phyloP scores from a whole-genome alignment of 2,113 vertebrate species.

The Lophotis ruficrista region DNA sequence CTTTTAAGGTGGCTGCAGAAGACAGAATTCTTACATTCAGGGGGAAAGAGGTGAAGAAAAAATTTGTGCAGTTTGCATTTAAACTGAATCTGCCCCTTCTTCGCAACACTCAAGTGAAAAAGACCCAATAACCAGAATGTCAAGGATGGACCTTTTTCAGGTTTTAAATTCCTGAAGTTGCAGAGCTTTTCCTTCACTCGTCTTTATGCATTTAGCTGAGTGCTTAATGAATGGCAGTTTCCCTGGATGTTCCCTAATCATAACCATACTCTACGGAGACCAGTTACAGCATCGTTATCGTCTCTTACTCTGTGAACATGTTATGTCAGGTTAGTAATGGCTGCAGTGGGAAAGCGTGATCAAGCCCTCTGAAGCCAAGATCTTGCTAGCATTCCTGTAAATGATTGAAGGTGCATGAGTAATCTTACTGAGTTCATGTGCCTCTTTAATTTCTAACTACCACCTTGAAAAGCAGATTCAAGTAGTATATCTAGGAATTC shows the following conservation, averaged over 20 bases:
- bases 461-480: neutral
- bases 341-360: neutral
- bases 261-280: neutral
- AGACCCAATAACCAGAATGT: neutral
- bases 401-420: neutral
- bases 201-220: neutral
- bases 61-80: neutral
- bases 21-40: neutral
- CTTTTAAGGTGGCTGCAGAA: neutral
- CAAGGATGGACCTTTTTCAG: neutral
- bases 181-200: neutral
- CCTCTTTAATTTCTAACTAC: neutral
- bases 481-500: neutral
- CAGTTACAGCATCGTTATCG: neutral
- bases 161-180: neutral
- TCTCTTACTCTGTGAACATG: neutral
- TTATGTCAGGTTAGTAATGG: conserved; percentile 36
- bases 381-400: conserved; percentile 16
- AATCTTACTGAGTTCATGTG: neutral
- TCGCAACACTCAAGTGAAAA: neutral
- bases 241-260: neutral
- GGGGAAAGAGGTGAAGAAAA: neutral
- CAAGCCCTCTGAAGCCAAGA: neutral
- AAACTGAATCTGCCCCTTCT: neutral
- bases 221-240: conserved; percentile 2